These are phyloP conservation scores for Melozone crissalis DNA, from an alignment of 2,113 vertebrate genomes.

Conservation along the genomic window DNA sequence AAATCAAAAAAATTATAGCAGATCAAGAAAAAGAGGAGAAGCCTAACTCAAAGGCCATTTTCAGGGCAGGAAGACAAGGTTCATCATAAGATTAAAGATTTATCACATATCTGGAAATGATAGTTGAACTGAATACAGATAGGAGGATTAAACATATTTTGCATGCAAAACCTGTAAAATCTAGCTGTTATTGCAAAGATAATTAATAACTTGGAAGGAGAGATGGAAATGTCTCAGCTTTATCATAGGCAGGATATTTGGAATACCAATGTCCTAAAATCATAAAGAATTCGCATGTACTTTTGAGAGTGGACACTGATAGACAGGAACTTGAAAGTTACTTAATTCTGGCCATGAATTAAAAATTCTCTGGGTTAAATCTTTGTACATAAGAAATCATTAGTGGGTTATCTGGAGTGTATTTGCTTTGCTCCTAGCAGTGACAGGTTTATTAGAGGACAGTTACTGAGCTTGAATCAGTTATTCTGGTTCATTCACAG, in stretches of 20 bases:
- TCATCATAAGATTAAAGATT: not conserved
- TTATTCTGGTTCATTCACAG: not conserved
- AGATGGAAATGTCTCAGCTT: not conserved
- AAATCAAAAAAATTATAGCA: not conserved
- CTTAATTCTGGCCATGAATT: not conserved
- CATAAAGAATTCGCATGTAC: not conserved
- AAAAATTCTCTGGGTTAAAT: not conserved
- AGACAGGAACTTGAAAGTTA: not conserved
- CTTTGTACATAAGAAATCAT: not conserved
- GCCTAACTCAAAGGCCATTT: not conserved
- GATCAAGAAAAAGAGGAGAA: not conserved
- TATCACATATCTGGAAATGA: not conserved
- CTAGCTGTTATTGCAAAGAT: not conserved
- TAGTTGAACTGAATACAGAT: not conserved
- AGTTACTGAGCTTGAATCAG: not conserved
- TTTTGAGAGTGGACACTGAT: not conserved
- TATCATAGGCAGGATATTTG: not conserved
- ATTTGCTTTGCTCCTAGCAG: not conserved
- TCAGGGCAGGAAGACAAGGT: not conserved
- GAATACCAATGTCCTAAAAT: not conserved
- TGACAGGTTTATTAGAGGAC: not conserved
- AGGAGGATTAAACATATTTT: not conserved
- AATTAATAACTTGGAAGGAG: not conserved
- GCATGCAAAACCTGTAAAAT: not conserved
- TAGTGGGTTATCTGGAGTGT: not conserved